Evolutionary conservation across 1,140 invertebrate genomes (phyloP), one percentile per base, ranked within the genome.

Genomic region (Hylyphantes graminicola): DNA sequence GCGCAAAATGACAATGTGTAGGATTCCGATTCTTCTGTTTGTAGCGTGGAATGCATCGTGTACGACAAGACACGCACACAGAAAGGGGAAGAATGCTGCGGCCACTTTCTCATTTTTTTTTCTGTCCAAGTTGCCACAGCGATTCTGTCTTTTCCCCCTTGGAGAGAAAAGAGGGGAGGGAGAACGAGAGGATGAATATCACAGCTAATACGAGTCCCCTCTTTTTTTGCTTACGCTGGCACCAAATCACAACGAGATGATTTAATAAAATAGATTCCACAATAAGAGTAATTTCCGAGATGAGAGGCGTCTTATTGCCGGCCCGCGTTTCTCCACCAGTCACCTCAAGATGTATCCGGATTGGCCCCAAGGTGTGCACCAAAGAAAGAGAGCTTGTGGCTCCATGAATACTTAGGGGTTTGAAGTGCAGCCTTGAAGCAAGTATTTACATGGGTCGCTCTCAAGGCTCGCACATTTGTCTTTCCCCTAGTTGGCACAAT

Each of bases 231-330:
- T 35, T 35, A 75, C 67, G 61, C 68, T 83, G 80, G 80, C 80
- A 83, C 80, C 80, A 83, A 35, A 65, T 74, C 75, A 83, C 70
- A 83, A 73, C 35, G 74, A 83, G 68, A 13, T 74, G 80, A 81
- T 81, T 35, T 35, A 35, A 81, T 73, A 81, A 76, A 81, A 81
- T 81, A 81, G 63, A 81, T 81, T 73, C 79, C 79, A 81, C 68
- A 81, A 57, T 68, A 2, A 35, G 35, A 35, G 35, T 35, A 35
- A 35, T 35, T 35, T 35, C 35, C 35, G 35, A 35, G 5, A 35
- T 35, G 35, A 35, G 35, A 35, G n/a, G n/a, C 35, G 35, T 35
- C 35, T 35, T 35, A 35, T 35, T 35, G 35, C 35, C 35, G 5
- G 35, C 35, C 35, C 35, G 35, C 5, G 35, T 35, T 35, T 35